Base-by-base conservation (phyloP, 2,888 invertebrate genomes). In the Lochmaea capreae region DNA sequence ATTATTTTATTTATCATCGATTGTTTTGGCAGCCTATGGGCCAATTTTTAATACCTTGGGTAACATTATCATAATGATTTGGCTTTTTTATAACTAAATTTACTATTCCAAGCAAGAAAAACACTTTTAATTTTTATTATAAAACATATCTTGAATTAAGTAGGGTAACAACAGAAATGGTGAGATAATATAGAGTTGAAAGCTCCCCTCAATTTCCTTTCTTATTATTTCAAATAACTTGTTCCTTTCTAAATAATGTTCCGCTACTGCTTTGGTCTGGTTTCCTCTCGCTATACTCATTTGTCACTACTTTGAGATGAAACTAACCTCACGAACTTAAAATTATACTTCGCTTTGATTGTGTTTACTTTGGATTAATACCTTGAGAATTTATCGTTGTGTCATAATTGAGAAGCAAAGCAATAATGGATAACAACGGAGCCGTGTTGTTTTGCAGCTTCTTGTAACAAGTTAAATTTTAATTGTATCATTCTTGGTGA, bases 341-440 rank as follows among this genome's bases (percentile, higher is more conserved):
- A 79, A 81, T 81, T 80, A 79, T 77, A 79, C 75, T 58, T 58
- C 22, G 59, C 73, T 77, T 76, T 85, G 85, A 85, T 85, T 85
- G 81, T 82, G 83, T 78, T 76, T 84, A 73, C 65, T 72, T 67
- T 61, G 71, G 65, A 76, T 76, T 76, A 76, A 73, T 73, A 73
- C 76, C 73, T 71, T 65, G 81, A 81, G 79, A 72, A 73, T 73
- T 70, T 75, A 73, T 73, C 65, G 70, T 49, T 61, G 69, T 73
- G 62, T 72, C 72, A 67, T 69, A 71, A 72, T 72, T 57, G 70
- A 58, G 62, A 68, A 54, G 12, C 12, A 54, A 58, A 52, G 57
- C 43, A 71, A 71, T 71, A 71, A 71, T 71, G 57, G 65, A 71
- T 65, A 65, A 14, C 46, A 46, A 33, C 54, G 54, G 18, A 1